Evolutionary conservation across 1,140 invertebrate genomes (phyloP).

Genomic region (Lerema accius): DNA sequence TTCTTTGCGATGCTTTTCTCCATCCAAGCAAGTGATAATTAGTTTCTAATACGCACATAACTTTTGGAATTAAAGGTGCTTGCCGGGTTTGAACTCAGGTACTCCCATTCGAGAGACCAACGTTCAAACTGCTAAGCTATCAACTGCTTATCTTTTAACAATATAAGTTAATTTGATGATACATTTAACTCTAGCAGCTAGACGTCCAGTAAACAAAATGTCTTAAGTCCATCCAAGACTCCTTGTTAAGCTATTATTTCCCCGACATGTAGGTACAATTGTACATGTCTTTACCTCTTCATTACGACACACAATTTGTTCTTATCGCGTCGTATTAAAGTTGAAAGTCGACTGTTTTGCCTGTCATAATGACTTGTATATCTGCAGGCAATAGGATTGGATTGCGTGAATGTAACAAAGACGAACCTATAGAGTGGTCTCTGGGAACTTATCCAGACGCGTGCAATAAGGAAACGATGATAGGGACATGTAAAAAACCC

Average conservation of each 20-base stretch:
- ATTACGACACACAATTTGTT: not conserved
- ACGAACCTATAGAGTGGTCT: constrained; percentile 46
- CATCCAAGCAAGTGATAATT: too few relatives aligned
- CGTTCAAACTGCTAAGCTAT: too few relatives aligned
- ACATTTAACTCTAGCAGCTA: constrained; percentile 21
- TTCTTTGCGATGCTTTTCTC: too few relatives aligned
- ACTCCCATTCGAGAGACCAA: too few relatives aligned
- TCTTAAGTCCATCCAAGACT: constrained; percentile 21
- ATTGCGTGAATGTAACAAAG: constrained; percentile 66
- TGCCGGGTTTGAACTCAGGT: too few relatives aligned
- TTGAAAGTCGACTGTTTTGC: not conserved
- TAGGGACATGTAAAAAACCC: not conserved
- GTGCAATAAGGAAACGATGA: constrained; percentile 40
- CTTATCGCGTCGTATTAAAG: not conserved
- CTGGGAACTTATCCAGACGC: constrained; percentile 58
- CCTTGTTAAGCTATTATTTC: constrained; percentile 36
- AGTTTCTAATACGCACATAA: too few relatives aligned
- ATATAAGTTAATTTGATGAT: constrained; percentile 30
- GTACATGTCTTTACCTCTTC: constrained; percentile 3
- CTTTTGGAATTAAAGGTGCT: too few relatives aligned
- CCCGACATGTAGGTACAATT: constrained; percentile 29
- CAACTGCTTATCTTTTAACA: too few relatives aligned
- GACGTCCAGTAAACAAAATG: constrained; percentile 32
- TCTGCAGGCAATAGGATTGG: constrained; percentile 37
- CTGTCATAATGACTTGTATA: not conserved